These are phyloP conservation scores for Telenomus remus DNA, from an alignment of 1,140 invertebrate species.

Conservation along the genomic window DNA sequence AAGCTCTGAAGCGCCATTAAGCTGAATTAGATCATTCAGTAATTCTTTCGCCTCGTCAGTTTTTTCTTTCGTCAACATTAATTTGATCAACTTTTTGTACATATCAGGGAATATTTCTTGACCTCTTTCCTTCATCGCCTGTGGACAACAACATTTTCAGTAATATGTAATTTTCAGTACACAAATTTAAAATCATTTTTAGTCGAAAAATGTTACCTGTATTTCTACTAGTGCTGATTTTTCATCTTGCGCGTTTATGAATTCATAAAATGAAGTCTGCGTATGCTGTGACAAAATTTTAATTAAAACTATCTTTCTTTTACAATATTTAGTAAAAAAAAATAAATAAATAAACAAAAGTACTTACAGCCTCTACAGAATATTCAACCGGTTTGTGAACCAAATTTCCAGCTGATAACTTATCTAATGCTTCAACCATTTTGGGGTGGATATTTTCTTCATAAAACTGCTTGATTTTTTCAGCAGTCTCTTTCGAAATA, in stretches of 20 bases:
- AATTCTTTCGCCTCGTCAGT: constrained; percentile 1
- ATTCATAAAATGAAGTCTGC: background rate
- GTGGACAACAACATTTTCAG: no score
- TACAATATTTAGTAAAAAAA: no score
- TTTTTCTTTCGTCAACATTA: constrained; percentile 9
- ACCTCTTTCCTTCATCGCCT: background rate
- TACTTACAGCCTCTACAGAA: constrained; percentile 10
- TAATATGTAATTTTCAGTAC: no score
- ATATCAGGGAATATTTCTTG: background rate
- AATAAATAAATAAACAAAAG: background rate
- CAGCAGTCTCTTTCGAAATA: constrained; percentile 69
- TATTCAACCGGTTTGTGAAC: constrained; percentile 59
- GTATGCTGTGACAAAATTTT: no score
- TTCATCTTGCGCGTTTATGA: background rate
- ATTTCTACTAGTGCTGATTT: background rate
- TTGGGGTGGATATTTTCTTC: constrained; percentile 78
- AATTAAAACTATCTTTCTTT: no score
- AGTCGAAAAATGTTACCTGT: no score
- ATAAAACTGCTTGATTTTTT: constrained; percentile 77
- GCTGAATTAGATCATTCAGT: background rate
- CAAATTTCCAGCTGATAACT: constrained; percentile 41
- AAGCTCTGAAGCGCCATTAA: no score
- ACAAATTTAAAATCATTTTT: no score
- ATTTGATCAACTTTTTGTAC: no score
- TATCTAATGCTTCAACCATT: constrained; percentile 68